Evolutionary conservation across 2,888 invertebrate genomes (phyloP), one percentile per base, ranked within the genome.

Genomic region (Hypsopygia costalis): DNA sequence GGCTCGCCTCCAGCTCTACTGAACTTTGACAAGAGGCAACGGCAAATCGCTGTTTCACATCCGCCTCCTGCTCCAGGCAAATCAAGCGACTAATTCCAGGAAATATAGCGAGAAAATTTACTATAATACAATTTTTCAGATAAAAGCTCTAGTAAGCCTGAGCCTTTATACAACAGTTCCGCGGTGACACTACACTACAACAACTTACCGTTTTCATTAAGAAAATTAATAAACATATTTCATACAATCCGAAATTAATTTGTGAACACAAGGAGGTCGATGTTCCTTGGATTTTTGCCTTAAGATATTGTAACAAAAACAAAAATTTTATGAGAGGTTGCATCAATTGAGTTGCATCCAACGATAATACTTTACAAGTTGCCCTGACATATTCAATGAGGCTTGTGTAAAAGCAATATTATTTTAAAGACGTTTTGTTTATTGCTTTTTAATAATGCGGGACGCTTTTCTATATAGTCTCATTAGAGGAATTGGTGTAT

Each of bases 1-100:
- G 87, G 87, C 86, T 51, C 50, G 48, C 43, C 64, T 83, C 86
- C 86, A 87, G 85, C 70, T 77, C 86, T 55, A 87, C 80, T 87
- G 85, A 87, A 86, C 87, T 87, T 86, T 87, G 83, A 82, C 82
- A 81, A 81, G 63, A 62, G 59, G 55, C 60, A 61, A 66, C 63
- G 68, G 16, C 66, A 75, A 76, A 76, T 76, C 70, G 64, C 72
- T 55, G 50, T 51, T 6, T n/a, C 33, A 39, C 31, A 39, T 41
- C 38, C 41, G 32, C 36, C 36, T 30, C 36, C 30, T 11, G 30
- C 30, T 37, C 36, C 30, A 37, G 25, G 25, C 25, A 25, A n/a
- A 16, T 16, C 16, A 29, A 29, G n/a, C n/a, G n/a, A n/a, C 9
- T 5, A 8, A 5, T 29, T 29, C 11, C 29, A 5, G 9, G 29